Evolutionary conservation across 2,113 vertebrate species (phyloP).

Genomic region (Numida meleagris): DNA sequence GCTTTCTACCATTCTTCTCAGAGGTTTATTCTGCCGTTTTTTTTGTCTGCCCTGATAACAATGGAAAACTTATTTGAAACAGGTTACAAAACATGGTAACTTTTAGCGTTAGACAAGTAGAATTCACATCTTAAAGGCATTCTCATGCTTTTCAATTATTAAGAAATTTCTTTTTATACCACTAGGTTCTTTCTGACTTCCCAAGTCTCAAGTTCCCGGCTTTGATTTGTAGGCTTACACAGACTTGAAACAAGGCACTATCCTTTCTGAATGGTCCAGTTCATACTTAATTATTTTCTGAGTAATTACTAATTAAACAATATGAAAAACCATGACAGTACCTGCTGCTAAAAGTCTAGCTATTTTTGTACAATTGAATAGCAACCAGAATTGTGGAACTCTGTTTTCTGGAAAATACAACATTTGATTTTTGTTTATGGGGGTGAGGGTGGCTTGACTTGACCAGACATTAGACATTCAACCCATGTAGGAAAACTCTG

Average conservation of each 20-base stretch:
- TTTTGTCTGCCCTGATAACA: not conserved
- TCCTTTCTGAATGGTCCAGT: not conserved
- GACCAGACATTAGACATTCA: slow-evolving; percentile 61
- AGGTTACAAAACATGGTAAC: not conserved
- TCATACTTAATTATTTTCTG: slow-evolving; percentile 10
- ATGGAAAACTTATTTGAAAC: not conserved
- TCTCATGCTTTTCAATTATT: not conserved
- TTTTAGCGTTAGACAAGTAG: not conserved
- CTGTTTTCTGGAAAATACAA: slow-evolving; percentile 40
- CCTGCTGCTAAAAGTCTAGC: not conserved
- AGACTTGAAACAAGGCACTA: not conserved
- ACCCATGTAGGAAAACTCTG: slow-evolving; percentile 50
- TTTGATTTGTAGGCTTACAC: not conserved
- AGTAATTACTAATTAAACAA: not conserved
- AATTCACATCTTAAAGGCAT: not conserved
- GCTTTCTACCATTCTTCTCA: not conserved
- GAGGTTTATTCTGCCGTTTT: not conserved
- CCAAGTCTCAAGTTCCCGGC: not conserved
- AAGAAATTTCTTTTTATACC: not conserved
- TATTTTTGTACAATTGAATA: not conserved
- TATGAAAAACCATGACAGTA: not conserved
- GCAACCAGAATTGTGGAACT: slow-evolving; percentile 13
- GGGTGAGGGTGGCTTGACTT: slow-evolving; percentile 53
- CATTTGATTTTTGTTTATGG: slow-evolving; percentile 57
- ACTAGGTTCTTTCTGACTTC: not conserved